A percentile compares a stretch with the other conserved stretches of the same genome.
These are phyloP conservation scores for Priocnemis perturbator DNA, from an alignment of 2,888 invertebrate genomes.

Conservation along the genomic window DNA sequence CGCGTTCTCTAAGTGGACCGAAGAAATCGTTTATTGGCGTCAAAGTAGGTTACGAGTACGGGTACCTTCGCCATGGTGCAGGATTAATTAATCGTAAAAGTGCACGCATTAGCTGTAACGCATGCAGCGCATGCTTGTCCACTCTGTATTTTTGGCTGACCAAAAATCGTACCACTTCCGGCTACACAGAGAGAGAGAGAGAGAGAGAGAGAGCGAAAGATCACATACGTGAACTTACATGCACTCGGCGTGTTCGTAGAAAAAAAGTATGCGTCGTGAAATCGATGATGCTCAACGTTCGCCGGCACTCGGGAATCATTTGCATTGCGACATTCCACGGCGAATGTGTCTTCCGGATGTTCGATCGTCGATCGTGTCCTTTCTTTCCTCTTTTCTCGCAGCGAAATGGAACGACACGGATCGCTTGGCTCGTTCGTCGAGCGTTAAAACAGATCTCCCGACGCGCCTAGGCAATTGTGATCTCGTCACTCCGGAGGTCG, in stretches of 20 bases:
- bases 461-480: not conserved
- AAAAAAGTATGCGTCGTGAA: too few species aligned
- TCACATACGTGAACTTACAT: not conserved
- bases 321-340: not conserved
- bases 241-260: not conserved
- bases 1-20: conserved; percentile 50
- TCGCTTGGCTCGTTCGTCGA: not conserved
- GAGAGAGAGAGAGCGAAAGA: not conserved
- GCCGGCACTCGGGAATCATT: too few species aligned
- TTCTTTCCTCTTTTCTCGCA: not conserved
- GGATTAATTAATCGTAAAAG: conserved; percentile 55
- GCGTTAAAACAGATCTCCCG: not conserved
- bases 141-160: too few species aligned
- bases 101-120: conserved; percentile 17
- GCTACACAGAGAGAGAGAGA: not conserved
- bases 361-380: not conserved
- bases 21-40: conserved; percentile 54
- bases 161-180: too few species aligned
- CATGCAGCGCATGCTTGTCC: conserved; percentile 15
- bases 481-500: conserved; percentile 17
- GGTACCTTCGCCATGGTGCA: conserved; percentile 29
- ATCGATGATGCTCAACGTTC: too few species aligned
- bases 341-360: not conserved
- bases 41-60: conserved; percentile 53
- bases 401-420: conserved; percentile 10